Conservation (phyloP, 2,797 vertebrate genomes). For the Acanthis flammea region DNA sequence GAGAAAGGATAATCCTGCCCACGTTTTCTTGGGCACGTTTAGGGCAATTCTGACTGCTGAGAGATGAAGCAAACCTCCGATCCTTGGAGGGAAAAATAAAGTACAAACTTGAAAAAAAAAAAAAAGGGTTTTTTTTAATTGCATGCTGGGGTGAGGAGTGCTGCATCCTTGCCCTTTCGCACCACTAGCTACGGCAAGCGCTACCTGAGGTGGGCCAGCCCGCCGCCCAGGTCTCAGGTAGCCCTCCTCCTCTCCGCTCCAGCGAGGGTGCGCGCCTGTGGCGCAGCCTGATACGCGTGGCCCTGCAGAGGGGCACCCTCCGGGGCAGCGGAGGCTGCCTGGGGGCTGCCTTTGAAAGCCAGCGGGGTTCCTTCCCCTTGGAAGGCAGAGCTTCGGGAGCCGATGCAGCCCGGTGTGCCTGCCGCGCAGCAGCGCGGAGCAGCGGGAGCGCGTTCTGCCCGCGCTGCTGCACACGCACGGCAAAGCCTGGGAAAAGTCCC, state of each 20-base stretch:
- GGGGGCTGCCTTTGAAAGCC: not conserved
- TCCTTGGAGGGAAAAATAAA: not conserved
- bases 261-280: not conserved
- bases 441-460: not conserved
- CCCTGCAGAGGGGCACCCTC: not conserved
- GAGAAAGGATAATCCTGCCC: not conserved
- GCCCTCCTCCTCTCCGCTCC: not conserved
- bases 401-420: not conserved
- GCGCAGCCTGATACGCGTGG: accelerated
- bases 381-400: not conserved
- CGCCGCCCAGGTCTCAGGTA: not conserved
- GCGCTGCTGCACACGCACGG: not conserved
- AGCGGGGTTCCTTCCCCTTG: accelerated
- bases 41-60: not conserved
- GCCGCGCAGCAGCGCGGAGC: not conserved
- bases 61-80: not conserved
- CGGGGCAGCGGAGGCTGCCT: not conserved
- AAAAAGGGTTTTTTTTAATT: accelerated
- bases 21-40: not conserved
- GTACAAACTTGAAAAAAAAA: not conserved
- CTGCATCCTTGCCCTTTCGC: not conserved
- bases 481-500: not conserved
- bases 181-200: not conserved
- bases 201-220: not conserved
- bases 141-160: not conserved